Evolutionary conservation across 2,113 vertebrate species (phyloP).

Genomic region (Ochotona curzoniae): DNA sequence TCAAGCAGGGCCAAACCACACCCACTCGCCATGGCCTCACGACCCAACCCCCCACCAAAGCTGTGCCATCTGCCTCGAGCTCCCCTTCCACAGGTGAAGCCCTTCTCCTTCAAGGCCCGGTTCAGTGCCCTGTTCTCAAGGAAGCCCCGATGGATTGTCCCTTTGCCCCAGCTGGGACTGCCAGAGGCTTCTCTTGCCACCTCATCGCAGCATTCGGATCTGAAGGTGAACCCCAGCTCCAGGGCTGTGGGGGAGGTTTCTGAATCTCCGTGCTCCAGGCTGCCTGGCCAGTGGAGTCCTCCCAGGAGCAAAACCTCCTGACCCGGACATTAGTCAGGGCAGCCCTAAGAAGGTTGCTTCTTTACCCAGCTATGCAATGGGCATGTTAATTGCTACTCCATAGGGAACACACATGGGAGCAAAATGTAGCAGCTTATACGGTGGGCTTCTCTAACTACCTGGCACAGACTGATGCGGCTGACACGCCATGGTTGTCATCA

Average conservation of each 20-base stretch:
- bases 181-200: background rate
- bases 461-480: rapidly evolving
- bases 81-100: background rate
- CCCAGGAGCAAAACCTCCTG: background rate
- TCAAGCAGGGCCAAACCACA: background rate
- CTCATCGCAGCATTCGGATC: background rate
- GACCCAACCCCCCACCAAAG: background rate
- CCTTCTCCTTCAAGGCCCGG: background rate
- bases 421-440: background rate
- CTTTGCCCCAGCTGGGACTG: background rate
- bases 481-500: background rate
- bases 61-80: background rate
- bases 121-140: background rate
- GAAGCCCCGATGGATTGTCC: background rate
- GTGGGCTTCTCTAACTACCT: background rate
- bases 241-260: background rate
- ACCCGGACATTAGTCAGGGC: background rate
- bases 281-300: background rate
- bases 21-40: background rate
- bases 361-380: conserved; percentile 7
- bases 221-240: background rate
- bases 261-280: background rate
- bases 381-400: background rate
- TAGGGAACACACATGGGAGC: background rate
- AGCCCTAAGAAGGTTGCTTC: background rate